phyloP scores from a whole-genome alignment of 1,140 invertebrate genomes.

The Nomia melanderi region DNA sequence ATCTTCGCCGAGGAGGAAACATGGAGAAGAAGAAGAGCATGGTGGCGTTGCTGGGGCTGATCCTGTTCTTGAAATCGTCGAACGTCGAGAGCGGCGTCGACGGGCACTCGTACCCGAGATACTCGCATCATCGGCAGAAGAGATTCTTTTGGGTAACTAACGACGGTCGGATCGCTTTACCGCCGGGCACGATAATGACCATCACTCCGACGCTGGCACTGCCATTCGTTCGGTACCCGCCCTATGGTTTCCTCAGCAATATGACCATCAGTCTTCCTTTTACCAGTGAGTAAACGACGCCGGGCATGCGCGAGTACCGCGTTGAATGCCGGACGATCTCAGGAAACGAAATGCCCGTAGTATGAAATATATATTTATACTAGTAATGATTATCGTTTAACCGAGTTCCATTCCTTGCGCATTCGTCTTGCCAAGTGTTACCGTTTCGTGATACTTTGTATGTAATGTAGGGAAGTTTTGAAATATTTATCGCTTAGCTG shows the following conservation, averaged over 20 bases:
- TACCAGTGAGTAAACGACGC: slow-evolving; percentile 87
- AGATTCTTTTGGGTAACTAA: slow-evolving; percentile 91
- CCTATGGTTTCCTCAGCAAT: slow-evolving; percentile 91
- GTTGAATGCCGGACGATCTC: no score
- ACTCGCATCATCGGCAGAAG: slow-evolving; percentile 88
- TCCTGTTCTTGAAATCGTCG: slow-evolving; percentile 24
- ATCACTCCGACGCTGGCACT: slow-evolving; percentile 90
- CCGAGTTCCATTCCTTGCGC: no score
- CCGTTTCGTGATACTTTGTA: no score
- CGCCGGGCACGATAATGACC: slow-evolving; percentile 89
- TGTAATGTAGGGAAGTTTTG: no score
- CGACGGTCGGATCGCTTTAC: slow-evolving; percentile 89
- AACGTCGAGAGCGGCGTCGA: neutral
- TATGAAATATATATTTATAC: no score
- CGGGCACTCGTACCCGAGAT: slow-evolving; percentile 18
- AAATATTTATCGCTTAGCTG: no score
- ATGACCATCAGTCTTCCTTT: slow-evolving; percentile 93
- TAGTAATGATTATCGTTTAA: no score
- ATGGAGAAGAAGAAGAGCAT: slow-evolving; percentile 10
- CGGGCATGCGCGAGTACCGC: no score
- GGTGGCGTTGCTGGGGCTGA: slow-evolving; percentile 20
- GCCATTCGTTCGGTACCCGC: slow-evolving; percentile 91
- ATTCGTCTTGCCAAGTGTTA: no score
- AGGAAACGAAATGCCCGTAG: no score
- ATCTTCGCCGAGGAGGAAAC: no score